Evolutionary conservation across 2,113 vertebrate genomes (phyloP).

Genomic region (Butorides virescens): DNA sequence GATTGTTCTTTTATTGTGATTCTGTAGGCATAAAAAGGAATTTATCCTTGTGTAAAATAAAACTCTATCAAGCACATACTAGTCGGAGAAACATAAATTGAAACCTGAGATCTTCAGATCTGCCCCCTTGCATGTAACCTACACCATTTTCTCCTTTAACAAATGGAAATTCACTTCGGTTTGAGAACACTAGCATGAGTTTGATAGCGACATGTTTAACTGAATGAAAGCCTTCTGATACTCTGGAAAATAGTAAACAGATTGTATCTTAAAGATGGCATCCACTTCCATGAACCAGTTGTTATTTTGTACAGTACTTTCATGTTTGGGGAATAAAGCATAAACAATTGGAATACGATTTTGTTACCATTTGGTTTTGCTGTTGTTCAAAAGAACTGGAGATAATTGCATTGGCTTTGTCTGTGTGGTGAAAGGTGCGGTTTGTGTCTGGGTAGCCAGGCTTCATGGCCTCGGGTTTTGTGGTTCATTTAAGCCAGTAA

Average conservation of each 20-base stretch:
- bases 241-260: neutral
- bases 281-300: neutral
- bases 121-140: neutral
- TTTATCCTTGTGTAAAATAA: neutral
- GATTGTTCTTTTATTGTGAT: neutral
- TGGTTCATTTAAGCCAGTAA: neutral
- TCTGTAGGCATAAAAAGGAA: neutral
- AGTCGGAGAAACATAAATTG: neutral
- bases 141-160: neutral
- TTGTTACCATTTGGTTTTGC: neutral
- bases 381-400: neutral
- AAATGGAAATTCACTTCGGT: neutral
- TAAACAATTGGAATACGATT: neutral
- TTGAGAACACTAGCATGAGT: neutral
- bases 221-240: neutral
- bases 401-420: neutral
- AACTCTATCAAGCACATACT: neutral
- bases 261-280: neutral
- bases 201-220: neutral
- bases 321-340: constrained; percentile 30
- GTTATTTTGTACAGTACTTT: constrained; percentile 6
- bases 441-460: neutral
- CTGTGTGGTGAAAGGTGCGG: neutral
- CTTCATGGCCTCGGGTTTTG: neutral
- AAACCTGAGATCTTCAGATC: neutral